Conservation (phyloP, 2,797 vertebrate genomes). For the Sebastes paucispinis region DNA sequence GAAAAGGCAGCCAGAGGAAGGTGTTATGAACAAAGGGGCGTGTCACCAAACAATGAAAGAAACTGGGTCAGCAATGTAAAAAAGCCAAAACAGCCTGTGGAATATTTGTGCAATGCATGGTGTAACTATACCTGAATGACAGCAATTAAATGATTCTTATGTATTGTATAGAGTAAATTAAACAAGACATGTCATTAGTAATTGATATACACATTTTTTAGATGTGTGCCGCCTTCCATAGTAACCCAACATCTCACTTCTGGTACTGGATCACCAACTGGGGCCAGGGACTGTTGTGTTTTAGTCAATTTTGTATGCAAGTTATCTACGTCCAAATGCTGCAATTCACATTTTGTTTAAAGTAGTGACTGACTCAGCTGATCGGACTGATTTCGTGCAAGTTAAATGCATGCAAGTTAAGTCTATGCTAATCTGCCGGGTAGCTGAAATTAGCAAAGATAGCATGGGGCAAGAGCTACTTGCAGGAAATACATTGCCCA, state of each 20-base stretch:
- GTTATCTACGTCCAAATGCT: not conserved
- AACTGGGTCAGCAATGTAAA: slow-evolving; percentile 63
- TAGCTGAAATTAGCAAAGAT: slow-evolving; percentile 13
- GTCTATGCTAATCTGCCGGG: slow-evolving; percentile 40
- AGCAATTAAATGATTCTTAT: not conserved
- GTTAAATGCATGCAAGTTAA: slow-evolving; percentile 21
- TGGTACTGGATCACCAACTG: not conserved
- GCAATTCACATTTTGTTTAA: not conserved
- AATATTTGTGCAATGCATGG: not conserved
- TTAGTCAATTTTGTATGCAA: not conserved
- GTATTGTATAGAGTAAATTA: not conserved
- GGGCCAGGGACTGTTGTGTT: not conserved
- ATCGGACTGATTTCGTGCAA: not conserved
- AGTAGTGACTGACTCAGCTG: not conserved
- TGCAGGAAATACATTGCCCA: slow-evolving; percentile 41
- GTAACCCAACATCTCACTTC: not conserved
- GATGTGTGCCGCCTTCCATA: not conserved
- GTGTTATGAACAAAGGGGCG: slow-evolving; percentile 38
- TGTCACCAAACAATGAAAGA: slow-evolving; percentile 52
- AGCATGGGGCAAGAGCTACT: slow-evolving; percentile 20
- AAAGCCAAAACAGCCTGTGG: slow-evolving; percentile 17
- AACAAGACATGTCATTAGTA: not conserved
- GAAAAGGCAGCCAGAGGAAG: slow-evolving; percentile 17
- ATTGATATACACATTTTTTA: not conserved
- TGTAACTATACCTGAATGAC: not conserved